Conservation (phyloP, 2,888 invertebrate genomes). For the Drosophila formosana region DNA sequence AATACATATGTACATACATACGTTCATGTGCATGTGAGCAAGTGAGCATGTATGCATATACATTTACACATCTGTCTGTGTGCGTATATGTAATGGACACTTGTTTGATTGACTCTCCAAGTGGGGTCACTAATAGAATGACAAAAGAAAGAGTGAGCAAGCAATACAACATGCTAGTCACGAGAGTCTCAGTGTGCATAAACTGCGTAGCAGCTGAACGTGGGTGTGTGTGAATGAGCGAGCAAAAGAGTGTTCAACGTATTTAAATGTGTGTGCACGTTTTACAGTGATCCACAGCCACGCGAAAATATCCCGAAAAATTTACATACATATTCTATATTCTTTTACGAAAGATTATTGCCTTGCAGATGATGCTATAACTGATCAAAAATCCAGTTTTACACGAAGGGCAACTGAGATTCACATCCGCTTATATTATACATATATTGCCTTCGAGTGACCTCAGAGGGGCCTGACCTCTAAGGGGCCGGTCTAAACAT, state of each 20-base stretch:
- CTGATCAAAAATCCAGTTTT: background rate
- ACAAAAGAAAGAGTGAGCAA: slow-evolving; percentile 5
- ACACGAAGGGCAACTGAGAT: slow-evolving; percentile 8
- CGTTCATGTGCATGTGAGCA: slow-evolving; percentile 5
- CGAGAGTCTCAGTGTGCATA: slow-evolving; percentile 46
- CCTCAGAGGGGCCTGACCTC: slow-evolving; percentile 23
- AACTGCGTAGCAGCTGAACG: slow-evolving; percentile 68
- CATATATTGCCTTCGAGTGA: slow-evolving; percentile 17
- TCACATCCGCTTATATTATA: background rate
- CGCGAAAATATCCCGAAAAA: slow-evolving; percentile 5
- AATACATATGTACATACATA: slow-evolving; percentile 18
- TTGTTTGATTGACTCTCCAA: slow-evolving; percentile 65
- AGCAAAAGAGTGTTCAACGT: slow-evolving; percentile 19
- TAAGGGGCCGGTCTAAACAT: slow-evolving; percentile 35
- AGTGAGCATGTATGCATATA: background rate
- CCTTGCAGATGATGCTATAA: background rate
- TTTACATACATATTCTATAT: background rate
- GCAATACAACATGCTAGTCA: slow-evolving; percentile 28
- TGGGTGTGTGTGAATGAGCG: slow-evolving; percentile 38
- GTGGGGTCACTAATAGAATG: slow-evolving; percentile 42
- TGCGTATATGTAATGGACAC: slow-evolving; percentile 54
- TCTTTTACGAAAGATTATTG: background rate
- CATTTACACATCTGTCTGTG: slow-evolving; percentile 1
- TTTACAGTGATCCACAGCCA: slow-evolving; percentile 45
- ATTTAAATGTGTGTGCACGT: slow-evolving; percentile 5